These are phyloP conservation scores for Lydus trimaculatus DNA, from an alignment of 2,888 invertebrate species.

Conservation along the genomic window DNA sequence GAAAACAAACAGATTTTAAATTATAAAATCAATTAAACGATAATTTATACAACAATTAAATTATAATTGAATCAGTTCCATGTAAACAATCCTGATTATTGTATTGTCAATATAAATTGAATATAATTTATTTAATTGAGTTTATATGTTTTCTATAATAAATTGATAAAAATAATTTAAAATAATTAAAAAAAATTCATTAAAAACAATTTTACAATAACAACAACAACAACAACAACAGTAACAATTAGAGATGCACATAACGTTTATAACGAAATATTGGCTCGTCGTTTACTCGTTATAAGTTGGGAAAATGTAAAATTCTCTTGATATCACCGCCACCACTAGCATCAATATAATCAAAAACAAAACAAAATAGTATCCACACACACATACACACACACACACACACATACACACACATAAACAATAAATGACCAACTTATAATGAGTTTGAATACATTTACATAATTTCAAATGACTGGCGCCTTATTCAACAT, in stretches of 20 bases:
- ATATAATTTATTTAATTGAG: background rate
- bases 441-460: constrained; percentile 18
- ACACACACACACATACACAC: background rate
- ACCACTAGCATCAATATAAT: background rate
- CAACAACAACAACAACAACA: too few species aligned
- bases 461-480: constrained; percentile 23
- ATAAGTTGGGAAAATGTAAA: too few species aligned
- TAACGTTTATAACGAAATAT: too few species aligned
- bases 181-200: background rate
- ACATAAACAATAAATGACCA: constrained; percentile 10
- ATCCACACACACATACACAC: background rate
- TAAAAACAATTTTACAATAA: too few species aligned
- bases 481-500: constrained; percentile 16
- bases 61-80: background rate
- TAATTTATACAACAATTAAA: background rate
- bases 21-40: background rate
- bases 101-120: background rate
- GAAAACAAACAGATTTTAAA: background rate
- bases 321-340: too few species aligned
- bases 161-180: background rate
- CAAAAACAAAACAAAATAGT: background rate
- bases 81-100: background rate
- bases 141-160: background rate
- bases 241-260: too few species aligned
- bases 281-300: too few species aligned